phyloP scores from a whole-genome alignment of 2,113 vertebrate genomes.

The Calyptomena viridis region DNA sequence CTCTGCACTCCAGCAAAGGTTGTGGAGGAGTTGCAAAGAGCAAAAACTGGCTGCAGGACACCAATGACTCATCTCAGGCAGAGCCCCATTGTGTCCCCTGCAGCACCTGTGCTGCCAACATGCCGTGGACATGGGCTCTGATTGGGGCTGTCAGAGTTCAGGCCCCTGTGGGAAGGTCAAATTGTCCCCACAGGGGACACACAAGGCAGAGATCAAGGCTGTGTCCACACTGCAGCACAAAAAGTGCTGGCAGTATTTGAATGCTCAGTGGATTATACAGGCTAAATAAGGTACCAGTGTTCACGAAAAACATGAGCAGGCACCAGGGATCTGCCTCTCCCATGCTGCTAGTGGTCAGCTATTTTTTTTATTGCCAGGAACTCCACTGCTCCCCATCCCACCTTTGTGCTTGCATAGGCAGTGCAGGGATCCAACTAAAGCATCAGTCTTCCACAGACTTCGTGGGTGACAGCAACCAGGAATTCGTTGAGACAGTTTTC shows the following conservation, averaged over 20 bases:
- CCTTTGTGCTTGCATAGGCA: neutral
- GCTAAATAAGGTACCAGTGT: neutral
- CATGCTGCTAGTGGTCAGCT: neutral
- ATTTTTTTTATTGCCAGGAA: too few relatives aligned
- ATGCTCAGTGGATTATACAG: neutral
- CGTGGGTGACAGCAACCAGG: neutral
- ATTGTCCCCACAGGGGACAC: neutral
- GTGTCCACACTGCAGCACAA: neutral
- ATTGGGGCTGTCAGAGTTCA: neutral
- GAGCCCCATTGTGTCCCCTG: neutral
- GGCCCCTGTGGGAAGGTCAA: neutral
- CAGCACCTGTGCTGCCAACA: neutral
- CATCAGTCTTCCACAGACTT: neutral
- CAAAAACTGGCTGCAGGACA: fast-evolving
- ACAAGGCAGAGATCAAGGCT: neutral
- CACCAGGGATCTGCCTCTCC: neutral
- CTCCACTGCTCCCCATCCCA: neutral
- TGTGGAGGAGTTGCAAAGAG: neutral
- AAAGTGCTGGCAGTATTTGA: neutral
- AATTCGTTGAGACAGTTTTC: neutral
- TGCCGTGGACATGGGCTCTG: neutral
- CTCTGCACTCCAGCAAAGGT: neutral
- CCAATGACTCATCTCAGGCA: fast-evolving
- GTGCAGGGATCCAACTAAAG: neutral
- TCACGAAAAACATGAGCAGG: neutral